phyloP scores from a whole-genome alignment of 53 echinoderm and acorn worm species.

The Hippasteria phrygiana region DNA sequence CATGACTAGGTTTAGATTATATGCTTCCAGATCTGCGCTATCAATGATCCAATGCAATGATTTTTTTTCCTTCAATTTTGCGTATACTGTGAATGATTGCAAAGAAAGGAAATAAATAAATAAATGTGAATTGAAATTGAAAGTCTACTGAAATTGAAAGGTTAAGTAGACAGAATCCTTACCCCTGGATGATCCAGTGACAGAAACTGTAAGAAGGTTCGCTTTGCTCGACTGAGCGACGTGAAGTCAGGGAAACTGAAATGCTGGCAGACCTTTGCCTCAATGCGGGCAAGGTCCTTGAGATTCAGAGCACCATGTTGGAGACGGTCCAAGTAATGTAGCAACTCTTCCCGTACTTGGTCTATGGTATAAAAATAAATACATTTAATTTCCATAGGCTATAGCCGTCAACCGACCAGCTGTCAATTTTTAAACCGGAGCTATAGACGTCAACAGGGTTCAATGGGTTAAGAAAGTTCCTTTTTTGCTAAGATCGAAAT shows the following conservation, averaged over 20 bases:
- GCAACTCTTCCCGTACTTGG: slow-evolving; percentile 53
- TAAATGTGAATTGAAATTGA: neutral
- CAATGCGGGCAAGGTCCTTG: slow-evolving; percentile 67
- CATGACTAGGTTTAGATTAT: too few species aligned
- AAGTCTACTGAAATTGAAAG: neutral
- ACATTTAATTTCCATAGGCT: neutral
- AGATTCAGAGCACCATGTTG: slow-evolving; percentile 55
- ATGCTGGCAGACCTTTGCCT: slow-evolving; percentile 57
- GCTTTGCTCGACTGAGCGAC: slow-evolving; percentile 22
- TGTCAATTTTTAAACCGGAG: too few species aligned
- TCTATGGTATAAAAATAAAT: neutral
- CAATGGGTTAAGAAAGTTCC: too few species aligned
- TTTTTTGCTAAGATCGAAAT: too few species aligned
- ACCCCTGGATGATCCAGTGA: slow-evolving; percentile 67
- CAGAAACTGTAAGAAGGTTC: slow-evolving; percentile 69
- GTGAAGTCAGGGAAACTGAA: slow-evolving; percentile 43
- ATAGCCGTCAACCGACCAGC: too few species aligned
- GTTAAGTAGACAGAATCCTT: neutral
- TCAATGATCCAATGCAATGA: too few species aligned
- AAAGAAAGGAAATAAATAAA: neutral
- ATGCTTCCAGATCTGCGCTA: too few species aligned
- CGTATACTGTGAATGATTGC: too few species aligned
- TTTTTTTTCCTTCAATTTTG: too few species aligned
- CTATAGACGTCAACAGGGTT: too few species aligned
- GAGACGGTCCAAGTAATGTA: slow-evolving; percentile 52